Percentiles rank a stretch among this genome's conserved stretches.
These are phyloP conservation scores for Gulo gulo DNA, from an alignment of 2,113 vertebrate species.

Conservation along the genomic window DNA sequence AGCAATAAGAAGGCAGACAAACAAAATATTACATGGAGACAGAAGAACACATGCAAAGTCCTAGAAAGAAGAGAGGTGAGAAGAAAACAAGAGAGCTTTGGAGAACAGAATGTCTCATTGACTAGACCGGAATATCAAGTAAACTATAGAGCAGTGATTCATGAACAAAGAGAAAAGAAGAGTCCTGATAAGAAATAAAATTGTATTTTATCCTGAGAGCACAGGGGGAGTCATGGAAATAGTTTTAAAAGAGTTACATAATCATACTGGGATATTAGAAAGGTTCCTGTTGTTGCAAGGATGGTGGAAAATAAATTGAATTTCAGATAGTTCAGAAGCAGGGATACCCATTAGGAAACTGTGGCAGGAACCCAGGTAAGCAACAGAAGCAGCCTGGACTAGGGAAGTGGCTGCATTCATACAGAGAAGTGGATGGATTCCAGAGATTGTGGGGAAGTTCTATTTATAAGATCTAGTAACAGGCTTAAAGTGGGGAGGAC, in stretches of 20 bases:
- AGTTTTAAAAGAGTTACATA: background rate
- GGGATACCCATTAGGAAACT: background rate
- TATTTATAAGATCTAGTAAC: background rate
- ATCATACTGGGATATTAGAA: background rate
- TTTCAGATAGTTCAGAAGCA: background rate
- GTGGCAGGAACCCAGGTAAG: background rate
- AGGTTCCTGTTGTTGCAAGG: background rate
- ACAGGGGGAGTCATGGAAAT: background rate
- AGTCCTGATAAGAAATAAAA: background rate
- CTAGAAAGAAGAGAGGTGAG: background rate
- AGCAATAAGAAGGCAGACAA: background rate
- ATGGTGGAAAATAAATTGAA: background rate
- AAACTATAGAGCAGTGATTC: background rate
- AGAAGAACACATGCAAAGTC: background rate
- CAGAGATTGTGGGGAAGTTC: background rate
- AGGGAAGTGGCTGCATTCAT: background rate
- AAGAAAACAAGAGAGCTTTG: background rate
- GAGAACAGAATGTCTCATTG: background rate
- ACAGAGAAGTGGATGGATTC: background rate
- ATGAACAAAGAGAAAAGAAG: background rate
- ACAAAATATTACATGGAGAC: background rate
- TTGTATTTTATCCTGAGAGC: background rate
- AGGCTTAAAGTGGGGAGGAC: background rate
- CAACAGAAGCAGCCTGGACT: background rate
- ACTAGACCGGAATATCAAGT: background rate